A percentile compares a stretch with the other conserved stretches of the same genome.
Evolutionary conservation across 2,888 invertebrate species (phyloP).

Genomic region (Tipula helvola): DNA sequence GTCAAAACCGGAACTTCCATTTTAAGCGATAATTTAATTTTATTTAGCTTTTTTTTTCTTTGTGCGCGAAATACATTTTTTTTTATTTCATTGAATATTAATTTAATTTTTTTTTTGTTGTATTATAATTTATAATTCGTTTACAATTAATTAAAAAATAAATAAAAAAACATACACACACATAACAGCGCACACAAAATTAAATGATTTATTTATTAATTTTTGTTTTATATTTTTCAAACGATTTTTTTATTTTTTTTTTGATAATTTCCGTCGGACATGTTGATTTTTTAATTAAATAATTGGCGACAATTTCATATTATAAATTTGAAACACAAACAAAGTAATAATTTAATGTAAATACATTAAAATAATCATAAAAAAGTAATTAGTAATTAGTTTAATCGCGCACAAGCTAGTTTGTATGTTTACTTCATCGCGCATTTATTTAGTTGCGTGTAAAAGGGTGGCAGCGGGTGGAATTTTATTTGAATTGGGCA

Average conservation of each 20-base stretch:
- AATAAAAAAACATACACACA: background rate
- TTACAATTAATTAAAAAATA: background rate
- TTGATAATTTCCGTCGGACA: background rate
- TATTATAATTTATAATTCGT: background rate
- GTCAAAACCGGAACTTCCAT: constrained; percentile 16
- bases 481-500: too few relatives aligned
- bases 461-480: too few relatives aligned
- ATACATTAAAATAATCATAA: background rate
- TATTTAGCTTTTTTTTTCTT: background rate
- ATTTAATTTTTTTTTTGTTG: background rate
- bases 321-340: background rate
- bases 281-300: background rate
- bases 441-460: too few relatives aligned
- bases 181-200: background rate
- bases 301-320: background rate
- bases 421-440: too few relatives aligned
- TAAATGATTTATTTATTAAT: background rate
- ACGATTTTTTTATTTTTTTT: background rate
- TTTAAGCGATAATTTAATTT: constrained; percentile 10
- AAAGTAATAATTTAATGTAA: background rate
- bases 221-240: background rate
- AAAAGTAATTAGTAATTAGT: background rate
- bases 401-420: background rate
- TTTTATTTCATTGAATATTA: background rate
- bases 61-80: background rate